Percentiles rank a stretch among this genome's conserved stretches.
These are phyloP conservation scores for Otus scops DNA, from an alignment of 2,797 vertebrate genomes.

Conservation along the genomic window DNA sequence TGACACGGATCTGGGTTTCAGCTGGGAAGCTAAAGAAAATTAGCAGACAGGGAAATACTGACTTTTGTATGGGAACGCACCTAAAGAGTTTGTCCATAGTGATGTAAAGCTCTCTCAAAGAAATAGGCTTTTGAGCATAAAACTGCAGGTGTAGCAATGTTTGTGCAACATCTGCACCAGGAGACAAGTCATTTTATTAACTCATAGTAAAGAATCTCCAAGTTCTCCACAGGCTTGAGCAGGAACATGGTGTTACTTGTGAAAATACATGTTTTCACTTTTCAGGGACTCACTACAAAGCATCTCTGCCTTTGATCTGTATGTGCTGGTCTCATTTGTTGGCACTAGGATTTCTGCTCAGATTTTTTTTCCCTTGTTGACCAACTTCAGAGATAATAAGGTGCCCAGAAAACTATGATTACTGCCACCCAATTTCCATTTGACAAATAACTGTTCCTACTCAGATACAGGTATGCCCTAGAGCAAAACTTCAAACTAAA, in stretches of 20 bases:
- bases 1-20: accelerated
- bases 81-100: background rate
- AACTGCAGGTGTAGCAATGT: background rate
- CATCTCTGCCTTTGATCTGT: background rate
- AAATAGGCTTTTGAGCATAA: background rate
- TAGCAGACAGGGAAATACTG: background rate
- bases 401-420: background rate
- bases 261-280: background rate
- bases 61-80: background rate
- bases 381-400: background rate
- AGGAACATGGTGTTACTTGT: background rate
- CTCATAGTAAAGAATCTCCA: background rate
- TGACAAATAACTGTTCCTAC: background rate
- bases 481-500: background rate
- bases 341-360: background rate
- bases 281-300: background rate
- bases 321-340: background rate
- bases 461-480: background rate
- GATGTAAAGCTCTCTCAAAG: background rate
- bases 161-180: background rate
- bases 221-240: accelerated
- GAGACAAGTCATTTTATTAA: background rate
- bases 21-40: background rate
- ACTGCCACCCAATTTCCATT: background rate
- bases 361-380: background rate